Conservation (phyloP, 2,888 invertebrate genomes). For the Glyphotaelius pellucidus region DNA sequence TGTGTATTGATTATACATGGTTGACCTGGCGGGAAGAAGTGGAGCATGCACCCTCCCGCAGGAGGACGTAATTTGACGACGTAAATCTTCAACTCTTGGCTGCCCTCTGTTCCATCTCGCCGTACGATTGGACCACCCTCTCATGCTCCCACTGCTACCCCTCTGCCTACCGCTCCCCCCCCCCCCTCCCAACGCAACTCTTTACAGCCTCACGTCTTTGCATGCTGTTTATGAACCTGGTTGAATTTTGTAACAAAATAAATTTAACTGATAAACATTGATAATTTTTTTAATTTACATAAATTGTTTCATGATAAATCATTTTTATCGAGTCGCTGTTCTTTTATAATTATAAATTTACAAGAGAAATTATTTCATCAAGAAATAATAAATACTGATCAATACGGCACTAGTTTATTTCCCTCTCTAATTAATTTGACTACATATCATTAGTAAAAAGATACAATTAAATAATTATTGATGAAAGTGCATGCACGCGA, state of each 20-base stretch:
- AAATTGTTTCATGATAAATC: no score
- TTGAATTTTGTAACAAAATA: not conserved
- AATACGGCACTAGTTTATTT: not conserved
- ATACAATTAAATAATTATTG: no score
- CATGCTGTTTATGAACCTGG: not conserved
- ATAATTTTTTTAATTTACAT: no score
- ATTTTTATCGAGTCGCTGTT: no score
- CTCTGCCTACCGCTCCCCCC: not conserved
- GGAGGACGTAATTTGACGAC: conserved; percentile 66
- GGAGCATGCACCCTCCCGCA: conserved; percentile 29
- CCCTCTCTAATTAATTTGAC: not conserved
- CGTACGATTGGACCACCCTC: conserved; percentile 55
- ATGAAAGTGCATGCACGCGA: no score
- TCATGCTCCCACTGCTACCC: conserved; percentile 45
- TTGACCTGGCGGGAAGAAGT: not conserved
- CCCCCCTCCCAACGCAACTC: conserved; percentile 19
- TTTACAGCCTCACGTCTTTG: not conserved
- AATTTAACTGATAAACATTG: no score
- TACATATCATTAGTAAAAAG: not conserved
- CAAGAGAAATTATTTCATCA: no score
- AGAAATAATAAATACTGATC: no score
- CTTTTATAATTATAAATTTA: no score
- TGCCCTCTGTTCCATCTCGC: conserved; percentile 63
- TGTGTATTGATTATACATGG: not conserved
- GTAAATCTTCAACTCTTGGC: conserved; percentile 67